Evolutionary conservation across 2,888 invertebrate genomes (phyloP), one percentile per base, ranked within the genome.

Genomic region (Frankliniella intonsa): DNA sequence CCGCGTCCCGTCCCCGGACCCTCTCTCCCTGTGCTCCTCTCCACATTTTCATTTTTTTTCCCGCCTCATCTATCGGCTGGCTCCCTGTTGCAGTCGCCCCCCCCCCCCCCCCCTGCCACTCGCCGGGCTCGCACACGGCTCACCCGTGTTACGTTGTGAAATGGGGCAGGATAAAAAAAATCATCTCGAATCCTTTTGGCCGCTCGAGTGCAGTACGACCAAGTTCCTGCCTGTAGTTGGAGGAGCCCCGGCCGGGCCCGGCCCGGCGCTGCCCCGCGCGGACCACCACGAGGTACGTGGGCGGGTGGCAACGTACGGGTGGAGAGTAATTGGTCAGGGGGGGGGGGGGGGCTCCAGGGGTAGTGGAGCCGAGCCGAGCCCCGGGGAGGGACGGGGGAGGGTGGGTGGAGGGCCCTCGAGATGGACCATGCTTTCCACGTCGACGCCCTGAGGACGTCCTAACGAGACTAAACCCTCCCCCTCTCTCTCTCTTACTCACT

Each of bases 381-480:
- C 38, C 5, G 38, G 38, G 38, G 38, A 38, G 38, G 38, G 5
- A 5, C 55, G 55, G 55, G 17, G 38, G 38, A 3, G 38, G 38
- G 5, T 38, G 38, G 38, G 25, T 76, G 11, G 69, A 76, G 69
- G 69, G 25, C 69, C 25, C 69, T 76, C 69, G 12, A 25, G 69
- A 25, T n/a, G 69, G 69, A 76, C 69, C 69, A 76, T 25, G 69
- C 69, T 22, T 76, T 76, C 69, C 69, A 76, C 69, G 69, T 76
- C 69, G 69, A 76, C 69, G 69, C 69, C 69, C 69, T 69, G 69
- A 69, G 69, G 69, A 76, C 69, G 69, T 22, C 69, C 69, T 76
- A 76, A 76, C 69, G 69, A 76, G 69, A 62, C 62, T 62, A 62
- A 62, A 62, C 62, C 62, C 17, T 17, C 62, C n/a, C 17, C 62